Base-by-base conservation (phyloP, 2,797 vertebrate species). In the Salmo trutta region DNA sequence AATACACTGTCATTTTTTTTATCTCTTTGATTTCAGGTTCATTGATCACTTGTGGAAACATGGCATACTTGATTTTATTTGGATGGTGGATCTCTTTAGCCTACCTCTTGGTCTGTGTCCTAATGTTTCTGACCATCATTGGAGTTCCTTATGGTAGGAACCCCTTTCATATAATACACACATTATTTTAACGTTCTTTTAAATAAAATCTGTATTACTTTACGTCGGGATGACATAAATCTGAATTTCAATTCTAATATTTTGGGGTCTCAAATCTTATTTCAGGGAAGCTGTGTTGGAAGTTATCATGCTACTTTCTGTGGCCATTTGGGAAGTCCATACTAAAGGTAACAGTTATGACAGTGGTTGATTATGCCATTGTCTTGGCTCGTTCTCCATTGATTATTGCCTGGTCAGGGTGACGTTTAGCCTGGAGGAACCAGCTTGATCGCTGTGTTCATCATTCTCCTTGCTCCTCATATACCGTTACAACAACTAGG, bases 51-150 rank as follows among this genome's bases (percentile, higher is more conserved):
- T 84, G 90, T 66, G 96, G 96, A 0, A 98, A 97, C 2, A 0
- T 97, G 19, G 15, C 90, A 3, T 97, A 98, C 82, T 79, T 95
- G 1, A 71, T 96, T 81, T 85, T 96, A 62, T 97, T 97, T 3
- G 97, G 97, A 78, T 98, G 96, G 96, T 97, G 96, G 96, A 91
- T 96, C 16, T 94, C 94, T 0, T 75, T 96, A 10, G 78, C 93
- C 75, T 97, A 97, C 8, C 0, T 95, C 31, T 81, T 97, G 0
- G 65, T 96, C 64, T 93, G 95, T 41, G 66, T 91, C 0, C 0
- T 93, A 75, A 97, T 98, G 96, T 96, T 96, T 62, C 0, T 95
- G 66, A 96, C 95, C 0, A 1, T 97, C 17, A 1, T 95, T 10
- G 95, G 94, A 0, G 79, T 85, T 17, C 93, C 95, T 10, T 95